These are phyloP conservation scores for Diaphora mendica DNA, from an alignment of 2,888 invertebrate genomes.

Conservation along the genomic window DNA sequence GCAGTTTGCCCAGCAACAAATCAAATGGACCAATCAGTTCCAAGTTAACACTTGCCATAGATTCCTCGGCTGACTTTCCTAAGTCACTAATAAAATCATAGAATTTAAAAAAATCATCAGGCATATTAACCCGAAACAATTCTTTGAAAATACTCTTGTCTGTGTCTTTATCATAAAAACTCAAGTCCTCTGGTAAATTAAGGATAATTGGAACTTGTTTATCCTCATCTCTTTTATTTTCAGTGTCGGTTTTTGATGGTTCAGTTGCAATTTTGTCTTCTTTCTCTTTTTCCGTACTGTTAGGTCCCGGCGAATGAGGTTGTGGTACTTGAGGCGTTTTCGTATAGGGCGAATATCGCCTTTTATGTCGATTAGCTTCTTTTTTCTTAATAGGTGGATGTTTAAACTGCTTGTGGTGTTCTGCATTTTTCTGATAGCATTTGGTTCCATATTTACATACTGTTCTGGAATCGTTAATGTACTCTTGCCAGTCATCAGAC, in stretches of 20 bases:
- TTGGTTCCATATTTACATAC: conserved; percentile 92
- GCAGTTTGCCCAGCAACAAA: conserved; percentile 89
- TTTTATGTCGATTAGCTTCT: conserved; percentile 48
- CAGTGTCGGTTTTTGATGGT: neutral
- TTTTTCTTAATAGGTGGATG: conserved; percentile 87
- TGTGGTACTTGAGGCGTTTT: conserved; percentile 42
- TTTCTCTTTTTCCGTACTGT: neutral
- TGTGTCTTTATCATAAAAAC: conserved; percentile 75
- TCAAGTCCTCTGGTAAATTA: conserved; percentile 62
- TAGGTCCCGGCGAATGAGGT: conserved; percentile 15
- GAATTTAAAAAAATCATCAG: conserved; percentile 94
- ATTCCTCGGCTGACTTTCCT: conserved; percentile 85
- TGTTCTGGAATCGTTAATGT: conserved; percentile 78
- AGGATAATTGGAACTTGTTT: conserved; percentile 25
- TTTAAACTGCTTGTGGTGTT: conserved; percentile 91
- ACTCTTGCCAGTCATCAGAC: conserved; percentile 75
- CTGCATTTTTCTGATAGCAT: conserved; percentile 93
- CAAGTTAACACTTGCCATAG: conserved; percentile 89
- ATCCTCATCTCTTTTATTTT: conserved; percentile 14
- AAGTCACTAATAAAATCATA: conserved; percentile 90
- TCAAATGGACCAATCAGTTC: conserved; percentile 96
- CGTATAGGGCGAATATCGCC: conserved; percentile 62
- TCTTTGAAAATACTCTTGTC: conserved; percentile 88
- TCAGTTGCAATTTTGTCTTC: neutral
- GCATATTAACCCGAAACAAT: conserved; percentile 94